Conservation (phyloP, 2,797 vertebrate species). For the Poeciliopsis turneri region DNA sequence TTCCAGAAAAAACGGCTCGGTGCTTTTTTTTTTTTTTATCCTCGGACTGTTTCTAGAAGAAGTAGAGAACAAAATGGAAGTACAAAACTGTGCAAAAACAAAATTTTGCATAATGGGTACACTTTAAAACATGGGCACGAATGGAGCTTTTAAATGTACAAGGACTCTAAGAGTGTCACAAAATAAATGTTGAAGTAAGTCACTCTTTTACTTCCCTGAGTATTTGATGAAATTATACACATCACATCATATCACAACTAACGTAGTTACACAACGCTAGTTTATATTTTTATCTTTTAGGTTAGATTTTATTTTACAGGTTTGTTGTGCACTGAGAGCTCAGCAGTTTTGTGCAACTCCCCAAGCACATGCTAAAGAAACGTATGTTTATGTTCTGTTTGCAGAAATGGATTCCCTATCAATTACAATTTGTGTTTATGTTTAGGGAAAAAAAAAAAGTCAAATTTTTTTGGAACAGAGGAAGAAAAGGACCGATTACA, state of each 20-base stretch:
- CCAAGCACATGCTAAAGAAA: neutral
- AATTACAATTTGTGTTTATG: neutral
- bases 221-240: neutral
- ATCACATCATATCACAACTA: too few relatives aligned
- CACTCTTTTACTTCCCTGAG: neutral
- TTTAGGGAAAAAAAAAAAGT: neutral
- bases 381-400: neutral
- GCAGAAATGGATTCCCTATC: neutral
- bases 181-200: neutral
- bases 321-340: neutral
- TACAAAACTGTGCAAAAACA: neutral
- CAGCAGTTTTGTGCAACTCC: neutral
- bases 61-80: too few relatives aligned
- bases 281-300: neutral
- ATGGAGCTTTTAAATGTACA: neutral
- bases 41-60: too few relatives aligned
- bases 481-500: conserved; percentile 15
- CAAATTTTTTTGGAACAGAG: neutral
- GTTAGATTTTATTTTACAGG: neutral
- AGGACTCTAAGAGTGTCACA: neutral
- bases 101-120: neutral
- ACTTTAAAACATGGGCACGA: neutral
- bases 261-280: too few relatives aligned
- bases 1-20: too few relatives aligned
- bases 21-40: too few relatives aligned